Conservation (phyloP, 2,888 invertebrate genomes). For the Drosophila niveifrons region DNA sequence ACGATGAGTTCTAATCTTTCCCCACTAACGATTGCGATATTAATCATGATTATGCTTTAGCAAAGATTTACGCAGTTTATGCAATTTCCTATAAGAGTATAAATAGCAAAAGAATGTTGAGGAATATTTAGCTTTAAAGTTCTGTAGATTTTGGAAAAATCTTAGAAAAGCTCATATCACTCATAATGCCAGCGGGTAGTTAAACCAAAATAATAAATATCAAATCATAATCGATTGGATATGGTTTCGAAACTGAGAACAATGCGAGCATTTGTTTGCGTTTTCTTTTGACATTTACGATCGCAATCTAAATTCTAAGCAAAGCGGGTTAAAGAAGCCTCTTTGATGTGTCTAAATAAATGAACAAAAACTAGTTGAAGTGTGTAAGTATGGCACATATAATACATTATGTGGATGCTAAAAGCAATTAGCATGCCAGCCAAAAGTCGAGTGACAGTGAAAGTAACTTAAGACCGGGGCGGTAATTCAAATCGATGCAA, state of each 20-base stretch:
- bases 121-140: constrained; percentile 21
- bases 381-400: constrained; percentile 13
- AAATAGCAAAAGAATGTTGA: constrained; percentile 11
- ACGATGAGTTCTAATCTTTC: constrained; percentile 27
- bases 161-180: constrained; percentile 13
- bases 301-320: background rate
- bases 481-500: constrained; percentile 47
- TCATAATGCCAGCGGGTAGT: constrained; percentile 25
- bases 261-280: constrained; percentile 40
- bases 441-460: constrained; percentile 71
- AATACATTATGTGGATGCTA: too few relatives aligned
- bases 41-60: constrained; percentile 56
- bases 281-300: constrained; percentile 32
- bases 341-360: constrained; percentile 26
- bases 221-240: constrained; percentile 34
- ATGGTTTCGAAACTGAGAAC: constrained; percentile 18
- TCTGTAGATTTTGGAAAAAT: constrained; percentile 31
- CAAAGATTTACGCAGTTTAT: constrained; percentile 50
- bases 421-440: constrained; percentile 65
- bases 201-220: constrained; percentile 19
- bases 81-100: constrained; percentile 50
- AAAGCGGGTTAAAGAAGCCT: background rate
- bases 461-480: constrained; percentile 53
- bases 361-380: background rate
- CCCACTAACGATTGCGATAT: constrained; percentile 52